Evolutionary conservation across 1,140 invertebrate species (phyloP).

Genomic region (Caenorhabditis elegans): WBcel235 BX284602.5:9508501-9509000

Average conservation of each 20-base stretch:
- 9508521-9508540: slow-evolving; percentile 49
- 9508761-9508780: slow-evolving; percentile 18
- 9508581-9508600: slow-evolving; percentile 43
- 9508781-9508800: slow-evolving; percentile 10
- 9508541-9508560: slow-evolving; percentile 50
- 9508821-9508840: slow-evolving; percentile 3
- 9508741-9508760: not conserved
- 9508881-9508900: no score
- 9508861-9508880: slow-evolving; percentile 19
- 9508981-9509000: slow-evolving; percentile 22
- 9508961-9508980: slow-evolving; percentile 23
- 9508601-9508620: not conserved
- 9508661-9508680: not conserved
- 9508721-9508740: not conserved
- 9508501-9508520: slow-evolving; percentile 49
- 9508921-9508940: not conserved
- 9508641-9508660: slow-evolving; percentile 59
- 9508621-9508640: slow-evolving; percentile 21
- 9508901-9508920: not conserved
- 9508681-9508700: not conserved
- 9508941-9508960: not conserved
- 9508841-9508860: slow-evolving; percentile 5
- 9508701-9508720: not conserved
- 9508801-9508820: slow-evolving; percentile 6
- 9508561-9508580: slow-evolving; percentile 47